Conservation (phyloP, 2,888 invertebrate species). For the Oligia strigilis region DNA sequence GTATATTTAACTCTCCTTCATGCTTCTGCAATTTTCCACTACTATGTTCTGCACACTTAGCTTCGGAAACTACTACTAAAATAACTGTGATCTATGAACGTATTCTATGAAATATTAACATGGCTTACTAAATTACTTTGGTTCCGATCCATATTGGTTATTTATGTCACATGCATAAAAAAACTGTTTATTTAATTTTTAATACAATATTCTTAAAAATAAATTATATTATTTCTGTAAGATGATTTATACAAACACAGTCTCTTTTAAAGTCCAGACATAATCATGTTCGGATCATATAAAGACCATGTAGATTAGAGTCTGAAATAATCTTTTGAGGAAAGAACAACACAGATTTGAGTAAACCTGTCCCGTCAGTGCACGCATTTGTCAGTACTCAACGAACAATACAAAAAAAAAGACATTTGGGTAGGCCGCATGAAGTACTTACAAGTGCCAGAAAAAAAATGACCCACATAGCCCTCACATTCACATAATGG, state of each 20-base stretch:
- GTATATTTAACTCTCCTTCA: constrained; percentile 30
- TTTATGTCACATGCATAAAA: neutral
- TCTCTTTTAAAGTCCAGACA: neutral
- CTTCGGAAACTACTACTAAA: constrained; percentile 1
- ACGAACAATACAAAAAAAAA: neutral
- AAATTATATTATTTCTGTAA: neutral
- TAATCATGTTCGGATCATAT: neutral
- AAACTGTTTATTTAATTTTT: neutral
- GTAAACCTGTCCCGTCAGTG: neutral
- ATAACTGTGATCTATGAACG: neutral
- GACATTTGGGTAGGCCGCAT: neutral
- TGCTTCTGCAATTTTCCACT: constrained; percentile 7
- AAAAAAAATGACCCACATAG: neutral
- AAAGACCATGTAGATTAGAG: neutral
- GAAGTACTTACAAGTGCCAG: neutral
- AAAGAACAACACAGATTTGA: neutral
- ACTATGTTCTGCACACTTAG: neutral
- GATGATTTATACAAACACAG: neutral
- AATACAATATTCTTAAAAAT: neutral
- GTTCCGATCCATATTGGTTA: neutral
- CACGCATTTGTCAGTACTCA: neutral
- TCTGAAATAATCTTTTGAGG: neutral
- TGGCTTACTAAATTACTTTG: neutral
- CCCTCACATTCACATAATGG: neutral
- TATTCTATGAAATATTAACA: neutral